These are phyloP conservation scores for Naja naja DNA, from an alignment of 2,113 vertebrate species.

Conservation along the genomic window DNA sequence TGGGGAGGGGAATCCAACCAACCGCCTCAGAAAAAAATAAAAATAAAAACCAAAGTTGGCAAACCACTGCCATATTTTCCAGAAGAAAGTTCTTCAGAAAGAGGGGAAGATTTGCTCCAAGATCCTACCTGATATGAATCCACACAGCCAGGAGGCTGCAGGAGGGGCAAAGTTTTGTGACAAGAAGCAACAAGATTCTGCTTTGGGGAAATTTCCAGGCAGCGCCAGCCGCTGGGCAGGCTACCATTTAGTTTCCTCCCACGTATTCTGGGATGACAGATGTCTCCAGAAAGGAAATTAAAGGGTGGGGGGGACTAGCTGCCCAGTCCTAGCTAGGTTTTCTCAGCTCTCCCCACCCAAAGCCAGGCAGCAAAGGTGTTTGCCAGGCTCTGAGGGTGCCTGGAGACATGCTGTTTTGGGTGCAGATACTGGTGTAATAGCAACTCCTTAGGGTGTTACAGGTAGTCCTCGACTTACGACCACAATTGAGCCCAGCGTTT, in stretches of 20 bases:
- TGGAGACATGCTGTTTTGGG: background rate
- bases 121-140: background rate
- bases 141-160: background rate
- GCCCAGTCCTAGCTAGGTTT: background rate
- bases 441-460: background rate
- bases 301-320: background rate
- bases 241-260: background rate
- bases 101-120: background rate
- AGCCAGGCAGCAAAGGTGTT: background rate
- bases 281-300: background rate
- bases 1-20: background rate
- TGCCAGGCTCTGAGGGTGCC: background rate
- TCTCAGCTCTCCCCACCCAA: background rate
- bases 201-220: background rate
- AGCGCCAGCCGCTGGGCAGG: background rate
- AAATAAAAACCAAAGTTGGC: background rate
- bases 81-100: background rate
- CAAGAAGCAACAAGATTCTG: background rate
- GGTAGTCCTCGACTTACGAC: background rate
- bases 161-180: background rate
- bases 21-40: background rate
- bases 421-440: background rate
- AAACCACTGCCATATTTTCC: background rate
- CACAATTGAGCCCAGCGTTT: background rate
- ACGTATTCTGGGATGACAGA: background rate